Conservation (phyloP, 2,888 invertebrate genomes). For the Amiota minor region DNA sequence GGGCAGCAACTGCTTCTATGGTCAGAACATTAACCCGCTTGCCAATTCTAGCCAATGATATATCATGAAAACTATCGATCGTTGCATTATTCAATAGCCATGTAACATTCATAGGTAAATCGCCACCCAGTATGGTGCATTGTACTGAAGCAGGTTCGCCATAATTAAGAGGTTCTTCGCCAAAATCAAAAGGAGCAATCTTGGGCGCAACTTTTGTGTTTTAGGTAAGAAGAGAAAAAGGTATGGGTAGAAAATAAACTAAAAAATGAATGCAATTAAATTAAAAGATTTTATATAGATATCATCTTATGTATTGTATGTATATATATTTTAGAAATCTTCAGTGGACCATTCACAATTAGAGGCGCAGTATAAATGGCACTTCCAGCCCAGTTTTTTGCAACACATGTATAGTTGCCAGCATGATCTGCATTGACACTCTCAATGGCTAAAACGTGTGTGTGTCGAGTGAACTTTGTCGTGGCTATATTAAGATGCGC, state of each 20-base stretch:
- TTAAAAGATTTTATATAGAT: background rate
- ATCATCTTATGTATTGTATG: background rate
- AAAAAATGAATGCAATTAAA: slow-evolving; percentile 32
- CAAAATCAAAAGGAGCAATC: slow-evolving; percentile 77
- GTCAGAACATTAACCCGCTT: slow-evolving; percentile 79
- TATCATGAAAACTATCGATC: slow-evolving; percentile 72
- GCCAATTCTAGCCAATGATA: slow-evolving; percentile 77
- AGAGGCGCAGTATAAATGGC: slow-evolving; percentile 75
- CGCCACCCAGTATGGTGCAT: slow-evolving; percentile 79
- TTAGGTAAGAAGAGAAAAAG: background rate
- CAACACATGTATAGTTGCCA: slow-evolving; percentile 79
- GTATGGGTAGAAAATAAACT: slow-evolving; percentile 13
- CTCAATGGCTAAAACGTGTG: slow-evolving; percentile 77
- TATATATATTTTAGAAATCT: background rate
- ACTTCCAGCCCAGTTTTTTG: slow-evolving; percentile 77
- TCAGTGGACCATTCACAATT: slow-evolving; percentile 77
- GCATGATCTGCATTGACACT: slow-evolving; percentile 78
- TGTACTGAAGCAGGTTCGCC: slow-evolving; percentile 78
- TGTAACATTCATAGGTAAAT: slow-evolving; percentile 78
- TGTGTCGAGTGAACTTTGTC: slow-evolving; percentile 68
- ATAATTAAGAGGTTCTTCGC: slow-evolving; percentile 77
- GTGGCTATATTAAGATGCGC: slow-evolving; percentile 73
- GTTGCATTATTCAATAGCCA: slow-evolving; percentile 76
- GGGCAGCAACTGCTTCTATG: slow-evolving; percentile 76
- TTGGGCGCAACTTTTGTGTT: slow-evolving; percentile 74